Evolutionary conservation across 2,888 invertebrate species (phyloP).

Genomic region (Amphipoea lucens): DNA sequence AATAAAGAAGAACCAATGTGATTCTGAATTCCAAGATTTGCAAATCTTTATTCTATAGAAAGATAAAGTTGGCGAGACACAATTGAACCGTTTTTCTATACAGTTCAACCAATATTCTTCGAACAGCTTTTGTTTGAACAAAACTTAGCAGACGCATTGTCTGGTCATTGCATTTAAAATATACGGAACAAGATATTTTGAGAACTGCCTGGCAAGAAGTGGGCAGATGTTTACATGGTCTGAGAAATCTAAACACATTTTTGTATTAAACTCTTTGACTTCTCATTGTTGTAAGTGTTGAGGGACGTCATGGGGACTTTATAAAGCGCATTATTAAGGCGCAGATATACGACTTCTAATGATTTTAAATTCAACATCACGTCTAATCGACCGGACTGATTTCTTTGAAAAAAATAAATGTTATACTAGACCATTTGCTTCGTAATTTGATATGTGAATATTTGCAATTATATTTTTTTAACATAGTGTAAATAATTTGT

Average conservation of each 20-base stretch:
- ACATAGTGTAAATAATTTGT: no score
- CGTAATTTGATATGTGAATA: no score
- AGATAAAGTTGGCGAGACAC: conserved; percentile 26
- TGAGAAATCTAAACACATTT: neutral
- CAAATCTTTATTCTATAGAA: conserved; percentile 12
- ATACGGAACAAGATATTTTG: conserved; percentile 16
- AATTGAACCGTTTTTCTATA: conserved; percentile 41
- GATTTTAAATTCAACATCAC: no score
- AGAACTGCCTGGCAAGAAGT: conserved; percentile 10
- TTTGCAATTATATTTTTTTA: no score
- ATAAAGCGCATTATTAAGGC: neutral
- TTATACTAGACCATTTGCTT: no score
- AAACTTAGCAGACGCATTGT: conserved; percentile 56
- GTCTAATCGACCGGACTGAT: no score
- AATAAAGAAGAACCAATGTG: neutral
- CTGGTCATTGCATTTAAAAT: conserved; percentile 41
- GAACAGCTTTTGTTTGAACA: conserved; percentile 40
- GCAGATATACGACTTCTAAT: no score
- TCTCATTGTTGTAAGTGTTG: neutral
- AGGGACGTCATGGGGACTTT: neutral
- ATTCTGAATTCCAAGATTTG: neutral
- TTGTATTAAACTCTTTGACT: neutral
- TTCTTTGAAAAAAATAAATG: no score
- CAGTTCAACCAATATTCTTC: conserved; percentile 41
- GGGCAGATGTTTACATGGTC: neutral